These are phyloP conservation scores for Syngnathus scovelli DNA, from an alignment of 2,113 vertebrate species.

Conservation along the genomic window DNA sequence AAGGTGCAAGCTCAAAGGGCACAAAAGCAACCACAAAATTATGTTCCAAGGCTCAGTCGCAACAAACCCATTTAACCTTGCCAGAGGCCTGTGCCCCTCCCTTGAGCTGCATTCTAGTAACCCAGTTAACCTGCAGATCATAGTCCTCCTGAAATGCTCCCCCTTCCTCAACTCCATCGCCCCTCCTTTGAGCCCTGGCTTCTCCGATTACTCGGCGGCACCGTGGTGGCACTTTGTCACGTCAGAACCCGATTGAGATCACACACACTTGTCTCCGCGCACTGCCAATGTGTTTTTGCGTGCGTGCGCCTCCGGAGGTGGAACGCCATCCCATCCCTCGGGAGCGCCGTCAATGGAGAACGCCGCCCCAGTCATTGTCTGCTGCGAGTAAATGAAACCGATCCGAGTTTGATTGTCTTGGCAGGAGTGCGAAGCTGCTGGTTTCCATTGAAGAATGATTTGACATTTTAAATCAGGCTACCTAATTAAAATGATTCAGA, in stretches of 20 bases:
- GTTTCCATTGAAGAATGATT: background rate
- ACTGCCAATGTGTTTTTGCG: background rate
- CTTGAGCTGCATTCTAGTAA: background rate
- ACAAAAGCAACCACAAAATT: too few relatives aligned
- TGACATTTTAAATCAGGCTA: background rate
- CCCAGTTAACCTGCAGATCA: slow-evolving; percentile 20
- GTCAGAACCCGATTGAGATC: slow-evolving; percentile 31
- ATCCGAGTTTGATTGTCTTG: slow-evolving; percentile 19
- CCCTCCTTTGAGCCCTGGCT: background rate
- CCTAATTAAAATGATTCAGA: background rate
- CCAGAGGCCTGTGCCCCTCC: background rate
- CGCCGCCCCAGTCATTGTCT: slow-evolving; percentile 25
- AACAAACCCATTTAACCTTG: background rate
- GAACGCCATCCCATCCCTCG: slow-evolving; percentile 33
- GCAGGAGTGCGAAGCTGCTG: background rate
- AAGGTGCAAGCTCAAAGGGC: too few relatives aligned
- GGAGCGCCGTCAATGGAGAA: slow-evolving; percentile 15
- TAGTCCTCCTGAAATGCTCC: background rate
- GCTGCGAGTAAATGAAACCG: slow-evolving; percentile 36
- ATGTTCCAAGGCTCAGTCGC: too few relatives aligned
- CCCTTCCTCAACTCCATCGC: background rate
- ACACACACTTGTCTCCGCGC: slow-evolving; percentile 7
- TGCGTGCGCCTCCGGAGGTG: slow-evolving; percentile 25
- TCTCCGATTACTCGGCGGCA: slow-evolving; percentile 47
- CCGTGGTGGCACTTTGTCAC: slow-evolving; percentile 21